A percentile compares a stretch with the other conserved stretches of the same genome.
Conservation (phyloP, 1,140 invertebrate species). For the Drosophila melanogaster region DNA sequence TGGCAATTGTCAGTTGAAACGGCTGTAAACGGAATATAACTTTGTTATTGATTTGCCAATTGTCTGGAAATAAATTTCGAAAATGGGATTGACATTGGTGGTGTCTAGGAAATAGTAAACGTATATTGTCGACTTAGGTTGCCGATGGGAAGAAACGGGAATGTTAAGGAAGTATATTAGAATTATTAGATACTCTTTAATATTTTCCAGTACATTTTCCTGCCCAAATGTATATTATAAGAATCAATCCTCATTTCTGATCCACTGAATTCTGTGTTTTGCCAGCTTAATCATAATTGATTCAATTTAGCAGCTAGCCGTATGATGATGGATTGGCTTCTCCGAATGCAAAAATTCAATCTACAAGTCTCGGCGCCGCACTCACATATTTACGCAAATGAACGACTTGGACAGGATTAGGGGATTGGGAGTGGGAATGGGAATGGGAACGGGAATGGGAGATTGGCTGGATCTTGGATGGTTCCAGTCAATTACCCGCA, state of each 20-base stretch:
- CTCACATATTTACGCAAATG: constrained; percentile 49
- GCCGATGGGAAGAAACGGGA: too few relatives aligned
- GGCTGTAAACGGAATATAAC: constrained; percentile 41
- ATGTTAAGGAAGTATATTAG: too few relatives aligned
- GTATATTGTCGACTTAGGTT: background rate
- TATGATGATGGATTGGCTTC: constrained; percentile 44
- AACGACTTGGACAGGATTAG: constrained; percentile 42
- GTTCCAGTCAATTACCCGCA: constrained; percentile 62
- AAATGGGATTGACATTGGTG: background rate
- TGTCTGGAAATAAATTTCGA: background rate
- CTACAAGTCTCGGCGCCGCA: constrained; percentile 17
- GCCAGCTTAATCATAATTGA: constrained; percentile 36
- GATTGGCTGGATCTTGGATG: constrained; percentile 26
- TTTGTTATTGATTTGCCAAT: constrained; percentile 40
- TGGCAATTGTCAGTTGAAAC: constrained; percentile 64
- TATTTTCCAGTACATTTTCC: background rate
- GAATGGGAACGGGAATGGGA: background rate
- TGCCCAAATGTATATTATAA: background rate
- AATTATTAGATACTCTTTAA: too few relatives aligned
- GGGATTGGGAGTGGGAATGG: constrained; percentile 7
- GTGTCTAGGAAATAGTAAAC: background rate
- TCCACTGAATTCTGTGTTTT: constrained; percentile 8
- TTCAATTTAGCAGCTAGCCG: constrained; percentile 30
- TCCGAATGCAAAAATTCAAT: constrained; percentile 39
- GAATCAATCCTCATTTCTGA: background rate